Evolutionary conservation across 2,113 vertebrate species (phyloP).

Genomic region (Triplophysa siluroides): DNA sequence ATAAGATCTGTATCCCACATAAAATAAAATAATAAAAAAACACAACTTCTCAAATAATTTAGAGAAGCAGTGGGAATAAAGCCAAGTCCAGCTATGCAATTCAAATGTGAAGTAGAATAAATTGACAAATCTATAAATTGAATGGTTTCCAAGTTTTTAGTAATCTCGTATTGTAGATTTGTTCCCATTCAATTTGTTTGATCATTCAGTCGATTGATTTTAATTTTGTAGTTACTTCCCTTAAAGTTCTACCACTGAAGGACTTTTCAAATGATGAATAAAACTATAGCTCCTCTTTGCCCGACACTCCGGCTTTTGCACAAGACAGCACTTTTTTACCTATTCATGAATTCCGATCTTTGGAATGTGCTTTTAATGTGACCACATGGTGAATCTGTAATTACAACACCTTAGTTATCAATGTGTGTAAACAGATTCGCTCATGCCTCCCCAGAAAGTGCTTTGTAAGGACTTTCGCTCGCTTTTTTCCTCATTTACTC

Average conservation of each 20-base stretch:
- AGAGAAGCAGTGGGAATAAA: no score
- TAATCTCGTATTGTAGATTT: background rate
- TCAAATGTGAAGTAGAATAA: no score
- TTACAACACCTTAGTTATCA: slow-evolving; percentile 53
- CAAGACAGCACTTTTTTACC: slow-evolving; percentile 44
- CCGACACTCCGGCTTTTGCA: slow-evolving; percentile 24
- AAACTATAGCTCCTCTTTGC: background rate
- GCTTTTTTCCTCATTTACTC: slow-evolving; percentile 38
- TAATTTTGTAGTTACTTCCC: no score
- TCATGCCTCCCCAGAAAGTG: slow-evolving; percentile 37
- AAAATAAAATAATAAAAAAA: no score
- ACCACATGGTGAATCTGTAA: slow-evolving; percentile 47
- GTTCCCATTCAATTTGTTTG: background rate
- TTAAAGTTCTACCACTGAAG: background rate
- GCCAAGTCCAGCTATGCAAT: no score
- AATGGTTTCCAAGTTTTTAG: background rate
- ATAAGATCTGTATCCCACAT: no score
- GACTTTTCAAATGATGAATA: slow-evolving; percentile 11
- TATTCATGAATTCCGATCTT: slow-evolving; percentile 50
- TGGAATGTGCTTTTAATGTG: slow-evolving; percentile 55
- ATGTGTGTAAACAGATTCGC: slow-evolving; percentile 51
- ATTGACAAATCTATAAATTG: no score
- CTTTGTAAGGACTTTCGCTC: slow-evolving; percentile 45
- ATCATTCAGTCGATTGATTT: background rate
- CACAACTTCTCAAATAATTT: no score